Conservation (phyloP, 2,888 invertebrate genomes). For the Drepanosiphum platanoidis region DNA sequence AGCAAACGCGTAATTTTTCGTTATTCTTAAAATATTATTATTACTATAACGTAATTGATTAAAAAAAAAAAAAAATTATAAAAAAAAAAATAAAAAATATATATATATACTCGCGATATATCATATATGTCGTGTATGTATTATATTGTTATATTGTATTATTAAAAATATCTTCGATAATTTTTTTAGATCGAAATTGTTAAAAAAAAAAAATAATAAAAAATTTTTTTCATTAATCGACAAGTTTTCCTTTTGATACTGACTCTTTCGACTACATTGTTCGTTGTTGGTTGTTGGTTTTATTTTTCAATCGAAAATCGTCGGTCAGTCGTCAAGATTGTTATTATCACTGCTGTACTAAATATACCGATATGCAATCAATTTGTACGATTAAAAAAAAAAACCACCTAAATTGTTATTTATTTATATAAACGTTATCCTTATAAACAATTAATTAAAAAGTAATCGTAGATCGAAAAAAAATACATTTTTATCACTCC, state of each 20-base stretch:
- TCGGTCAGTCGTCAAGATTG: slow-evolving; percentile 52
- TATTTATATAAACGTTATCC: slow-evolving; percentile 57
- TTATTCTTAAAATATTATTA: slow-evolving; percentile 29
- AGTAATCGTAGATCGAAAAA: slow-evolving; percentile 56
- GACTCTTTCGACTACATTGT: slow-evolving; percentile 45
- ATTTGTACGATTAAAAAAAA: slow-evolving; percentile 59
- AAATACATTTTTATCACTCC: slow-evolving; percentile 56
- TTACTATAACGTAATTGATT: neutral
- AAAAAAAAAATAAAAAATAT: too few relatives aligned
- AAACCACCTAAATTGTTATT: slow-evolving; percentile 56
- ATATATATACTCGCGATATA: too few relatives aligned
- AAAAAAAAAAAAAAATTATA: too few relatives aligned
- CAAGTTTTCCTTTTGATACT: slow-evolving; percentile 40
- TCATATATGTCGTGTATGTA: too few relatives aligned
- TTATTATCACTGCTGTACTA: slow-evolving; percentile 55
- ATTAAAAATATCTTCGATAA: slow-evolving; percentile 15
- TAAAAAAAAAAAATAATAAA: slow-evolving; percentile 21
- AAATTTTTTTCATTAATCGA: slow-evolving; percentile 30
- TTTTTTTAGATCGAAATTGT: slow-evolving; percentile 34
- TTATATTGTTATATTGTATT: neutral
- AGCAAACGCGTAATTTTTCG: neutral
- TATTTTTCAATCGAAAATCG: slow-evolving; percentile 44
- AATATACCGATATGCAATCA: slow-evolving; percentile 57
- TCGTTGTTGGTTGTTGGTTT: slow-evolving; percentile 40
- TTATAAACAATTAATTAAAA: slow-evolving; percentile 54